Conservation (phyloP, 2,888 invertebrate genomes). For the Mythimna loreyi region DNA sequence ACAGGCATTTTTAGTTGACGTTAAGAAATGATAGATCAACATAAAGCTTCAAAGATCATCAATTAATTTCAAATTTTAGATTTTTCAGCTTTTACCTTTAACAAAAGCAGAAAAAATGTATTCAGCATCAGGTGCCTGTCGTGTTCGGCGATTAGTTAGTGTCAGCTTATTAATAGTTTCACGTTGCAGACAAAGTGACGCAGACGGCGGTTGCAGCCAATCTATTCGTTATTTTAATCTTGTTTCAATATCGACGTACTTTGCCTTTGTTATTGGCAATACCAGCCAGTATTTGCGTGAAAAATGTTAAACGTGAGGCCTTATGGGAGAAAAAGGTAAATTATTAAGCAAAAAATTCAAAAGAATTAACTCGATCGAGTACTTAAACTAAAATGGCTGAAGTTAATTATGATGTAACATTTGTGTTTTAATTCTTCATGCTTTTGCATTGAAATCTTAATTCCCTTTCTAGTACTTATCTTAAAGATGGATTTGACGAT, state of each 20-base stretch:
- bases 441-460: background rate
- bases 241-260: constrained; percentile 28
- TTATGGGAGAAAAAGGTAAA: background rate
- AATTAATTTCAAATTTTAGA: background rate
- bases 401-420: too few relatives aligned
- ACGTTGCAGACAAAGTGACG: constrained; percentile 29
- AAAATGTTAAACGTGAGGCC: too few relatives aligned
- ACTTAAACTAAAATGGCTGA: too few relatives aligned
- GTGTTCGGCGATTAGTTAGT: constrained; percentile 28
- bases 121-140: constrained; percentile 38
- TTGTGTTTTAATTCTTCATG: background rate
- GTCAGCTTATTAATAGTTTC: constrained; percentile 49
- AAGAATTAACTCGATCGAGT: too few relatives aligned
- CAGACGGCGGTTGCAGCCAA: constrained; percentile 16
- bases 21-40: too few relatives aligned
- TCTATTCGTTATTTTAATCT: constrained; percentile 42
- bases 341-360: background rate
- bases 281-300: too few relatives aligned
- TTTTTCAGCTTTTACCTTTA: background rate
- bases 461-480: background rate
- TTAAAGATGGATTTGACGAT: background rate
- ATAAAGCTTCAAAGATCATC: background rate
- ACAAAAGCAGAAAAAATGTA: constrained; percentile 1
- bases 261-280: background rate
- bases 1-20: too few relatives aligned